Base-by-base conservation (phyloP, 2,797 vertebrate species). In the Luscinia megarhynchos region DNA sequence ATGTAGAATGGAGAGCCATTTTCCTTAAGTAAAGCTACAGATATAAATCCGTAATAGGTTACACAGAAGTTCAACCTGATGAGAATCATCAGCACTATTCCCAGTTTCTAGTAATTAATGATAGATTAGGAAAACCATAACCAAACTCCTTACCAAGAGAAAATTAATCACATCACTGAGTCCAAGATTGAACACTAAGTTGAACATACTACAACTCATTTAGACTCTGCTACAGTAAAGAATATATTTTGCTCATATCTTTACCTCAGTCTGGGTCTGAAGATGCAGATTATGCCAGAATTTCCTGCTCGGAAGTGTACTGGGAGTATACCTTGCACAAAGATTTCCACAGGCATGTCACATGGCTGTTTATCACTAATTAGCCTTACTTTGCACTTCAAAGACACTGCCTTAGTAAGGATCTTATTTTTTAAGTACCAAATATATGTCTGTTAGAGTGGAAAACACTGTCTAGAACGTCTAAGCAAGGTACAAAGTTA, bases 11-110 rank as follows among this genome's bases (percentile, higher is more conserved):
- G 84, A 96, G 84, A 80, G 87, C 61, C 24, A 79, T 96, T 94
- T 97, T 96, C 94, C 96, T 94, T 88, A 66, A 97, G 54, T 91
- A 94, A 70, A 93, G 83, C 95, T 97, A 95, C 12, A 95, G 30
- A 69, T 23, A n/a, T 2, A 0, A 64, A 68, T 58, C 46, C 7
- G 4, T 84, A 38, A 38, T 38, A 38, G 68, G 68, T 92, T 96
- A 43, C 78, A 89, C 21, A 93, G 87, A 96, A 95, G 45, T 68
- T 69, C 67, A 48, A 92, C 73, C 27, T 77, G 84, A 79, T 2
- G 13, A 77, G 72, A 85, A 86, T 73, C 38, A 89, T n/a, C 30
- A 36, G 63, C 67, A 51, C 32, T 62, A 59, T 54, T 64, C 63
- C 48, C 41, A 50, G 46, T 57, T 84, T 84, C 58, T 20, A 78